Evolutionary conservation across 2,888 invertebrate species (phyloP), one percentile per base, ranked within the genome.

Genomic region (Polydrusus tereticollis): DNA sequence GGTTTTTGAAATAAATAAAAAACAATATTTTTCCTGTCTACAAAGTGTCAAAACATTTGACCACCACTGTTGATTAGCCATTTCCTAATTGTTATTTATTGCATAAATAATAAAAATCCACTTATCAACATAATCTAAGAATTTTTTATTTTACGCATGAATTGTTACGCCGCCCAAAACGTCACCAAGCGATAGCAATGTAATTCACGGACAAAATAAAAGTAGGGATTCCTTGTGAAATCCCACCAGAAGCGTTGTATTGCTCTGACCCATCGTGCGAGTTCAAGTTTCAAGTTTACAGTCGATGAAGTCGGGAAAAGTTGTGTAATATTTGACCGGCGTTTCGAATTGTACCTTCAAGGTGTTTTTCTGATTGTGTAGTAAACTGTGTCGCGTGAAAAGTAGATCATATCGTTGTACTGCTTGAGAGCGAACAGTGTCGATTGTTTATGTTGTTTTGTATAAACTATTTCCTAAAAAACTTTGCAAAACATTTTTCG

Each of bases 191-290:
- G 0, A 41, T 23, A 26, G n/a, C n/a, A 2, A 26, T 52, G 59
- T 36, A 29, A 50, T 36, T 21, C 47, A n/a, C 50, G 14, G 20
- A 52, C 36, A 38, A 50, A 64, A 50, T 64, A 64, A 64, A 64
- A 50, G 36, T 36, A 43, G 68, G 38, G 68, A 62, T 68, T 68
- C 66, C 60, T 50, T 12, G 41, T 29, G 38, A 41, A 68, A 21
- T 68, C 52, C 68, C 55, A 52, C 52, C 68, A 68, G 43, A 66
- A 43, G 20, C 21, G 14, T 12, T 23, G n/a, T n/a, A n/a, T 36
- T 7, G 21, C 10, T 26, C n/a, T 58, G 47, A 26, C 20, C 23
- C n/a, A n/a, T 3, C 12, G 29, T 16, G 3, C 21, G 47, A 16
- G 43, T 58, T 58, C 58, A 58, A 58, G 33, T 36, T 33, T 29